phyloP scores from a whole-genome alignment of 2,888 invertebrate genomes.

The Melitaea athalia region DNA sequence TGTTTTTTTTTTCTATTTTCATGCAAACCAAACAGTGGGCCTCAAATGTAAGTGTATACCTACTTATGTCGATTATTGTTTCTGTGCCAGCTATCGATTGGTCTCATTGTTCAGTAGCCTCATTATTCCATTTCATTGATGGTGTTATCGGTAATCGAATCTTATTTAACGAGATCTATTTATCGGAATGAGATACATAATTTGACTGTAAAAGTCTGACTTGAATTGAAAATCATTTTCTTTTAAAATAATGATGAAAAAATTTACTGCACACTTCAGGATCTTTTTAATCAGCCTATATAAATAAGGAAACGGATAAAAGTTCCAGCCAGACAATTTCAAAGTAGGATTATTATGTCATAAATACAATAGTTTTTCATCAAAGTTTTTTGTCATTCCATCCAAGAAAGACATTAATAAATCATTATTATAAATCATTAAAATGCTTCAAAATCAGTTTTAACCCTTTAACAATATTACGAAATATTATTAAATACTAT shows the following conservation, averaged over 20 bases:
- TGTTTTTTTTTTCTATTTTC: conserved; percentile 52
- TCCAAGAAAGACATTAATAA: too few relatives aligned
- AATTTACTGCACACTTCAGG: conserved; percentile 13
- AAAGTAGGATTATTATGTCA: conserved; percentile 26
- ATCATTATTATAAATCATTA: too few relatives aligned
- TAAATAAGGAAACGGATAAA: conserved; percentile 19
- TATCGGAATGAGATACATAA: conserved; percentile 30
- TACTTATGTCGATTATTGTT: neutral
- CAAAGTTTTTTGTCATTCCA: neutral
- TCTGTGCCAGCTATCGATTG: conserved; percentile 1
- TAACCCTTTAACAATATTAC: too few relatives aligned
- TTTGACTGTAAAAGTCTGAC: conserved; percentile 26
- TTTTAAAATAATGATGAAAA: conserved; percentile 14
- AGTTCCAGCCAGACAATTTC: conserved; percentile 29
- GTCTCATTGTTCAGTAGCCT: conserved; percentile 31
- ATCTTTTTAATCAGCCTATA: conserved; percentile 16
- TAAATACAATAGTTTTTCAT: conserved; percentile 9
- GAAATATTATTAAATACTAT: too few relatives aligned
- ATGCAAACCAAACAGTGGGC: conserved; percentile 72
- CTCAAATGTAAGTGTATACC: conserved; percentile 74
- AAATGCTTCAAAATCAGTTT: too few relatives aligned
- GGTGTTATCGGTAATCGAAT: conserved; percentile 40
- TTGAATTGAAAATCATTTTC: conserved; percentile 23
- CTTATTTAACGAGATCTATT: conserved; percentile 35
- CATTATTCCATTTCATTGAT: conserved; percentile 33